Conservation (phyloP, 2,113 vertebrate species). For the Gymnogyps californianus region DNA sequence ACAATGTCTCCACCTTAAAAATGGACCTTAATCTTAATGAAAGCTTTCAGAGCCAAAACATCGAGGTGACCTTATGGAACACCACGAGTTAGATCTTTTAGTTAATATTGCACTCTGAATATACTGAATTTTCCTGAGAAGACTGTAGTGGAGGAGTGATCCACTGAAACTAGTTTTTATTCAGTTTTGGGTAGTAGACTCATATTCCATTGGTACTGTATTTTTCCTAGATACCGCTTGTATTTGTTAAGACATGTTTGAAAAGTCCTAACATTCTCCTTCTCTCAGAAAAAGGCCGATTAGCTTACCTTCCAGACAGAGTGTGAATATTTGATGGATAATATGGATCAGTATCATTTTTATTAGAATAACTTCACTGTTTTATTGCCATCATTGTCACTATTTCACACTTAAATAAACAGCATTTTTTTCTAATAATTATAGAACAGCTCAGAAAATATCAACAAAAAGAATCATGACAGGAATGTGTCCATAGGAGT, state of each 20-base stretch:
- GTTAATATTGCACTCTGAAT: background rate
- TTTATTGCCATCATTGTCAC: background rate
- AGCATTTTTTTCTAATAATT: background rate
- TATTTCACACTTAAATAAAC: background rate
- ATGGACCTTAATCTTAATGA: background rate
- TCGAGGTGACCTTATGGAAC: background rate
- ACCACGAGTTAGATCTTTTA: background rate
- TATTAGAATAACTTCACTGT: background rate
- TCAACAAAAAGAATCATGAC: background rate
- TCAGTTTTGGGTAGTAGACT: background rate
- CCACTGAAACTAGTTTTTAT: background rate
- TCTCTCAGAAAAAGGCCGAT: background rate
- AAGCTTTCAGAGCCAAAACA: background rate
- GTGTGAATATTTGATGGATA: background rate
- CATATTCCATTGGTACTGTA: background rate
- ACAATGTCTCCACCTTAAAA: background rate
- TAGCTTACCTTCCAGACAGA: background rate
- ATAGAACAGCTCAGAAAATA: background rate
- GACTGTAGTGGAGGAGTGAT: background rate
- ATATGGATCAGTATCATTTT: background rate
- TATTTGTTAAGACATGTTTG: background rate
- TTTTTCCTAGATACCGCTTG: background rate
- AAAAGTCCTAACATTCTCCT: background rate
- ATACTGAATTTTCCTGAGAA: background rate
- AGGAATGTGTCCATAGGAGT: background rate